Percentiles rank a stretch among this genome's conserved stretches.
Conservation (phyloP, 2,113 vertebrate genomes). For the Alexandromys fortis region DNA sequence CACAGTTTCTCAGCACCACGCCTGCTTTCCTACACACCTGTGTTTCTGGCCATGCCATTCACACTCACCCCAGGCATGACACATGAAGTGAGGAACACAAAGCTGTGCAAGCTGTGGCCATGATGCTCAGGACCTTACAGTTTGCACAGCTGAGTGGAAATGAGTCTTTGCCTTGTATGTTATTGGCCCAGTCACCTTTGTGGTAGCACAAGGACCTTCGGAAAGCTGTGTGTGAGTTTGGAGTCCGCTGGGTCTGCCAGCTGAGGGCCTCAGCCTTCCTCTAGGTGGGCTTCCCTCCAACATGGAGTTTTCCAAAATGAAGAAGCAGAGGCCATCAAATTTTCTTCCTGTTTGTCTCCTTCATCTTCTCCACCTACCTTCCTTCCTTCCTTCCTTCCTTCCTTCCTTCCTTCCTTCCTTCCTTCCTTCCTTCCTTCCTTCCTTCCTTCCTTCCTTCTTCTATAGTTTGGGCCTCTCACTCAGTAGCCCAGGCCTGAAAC, state of each 20-base stretch:
- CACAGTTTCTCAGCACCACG: neutral
- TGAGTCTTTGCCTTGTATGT: neutral
- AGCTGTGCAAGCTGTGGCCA: neutral
- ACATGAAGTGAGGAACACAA: neutral
- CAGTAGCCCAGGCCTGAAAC: neutral
- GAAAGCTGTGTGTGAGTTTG: neutral
- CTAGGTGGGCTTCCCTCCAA: neutral
- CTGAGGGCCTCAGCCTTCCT: neutral
- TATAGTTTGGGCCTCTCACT: neutral
- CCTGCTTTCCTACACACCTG: neutral
- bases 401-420: no score
- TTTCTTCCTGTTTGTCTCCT: neutral
- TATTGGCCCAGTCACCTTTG: neutral
- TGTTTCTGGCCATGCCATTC: neutral
- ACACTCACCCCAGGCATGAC: neutral
- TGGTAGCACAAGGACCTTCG: neutral
- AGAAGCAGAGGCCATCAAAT: neutral
- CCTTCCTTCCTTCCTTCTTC: neutral
- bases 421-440: neutral
- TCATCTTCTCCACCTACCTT: no score
- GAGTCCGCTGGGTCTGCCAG: neutral
- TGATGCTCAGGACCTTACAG: neutral
- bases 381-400: no score
- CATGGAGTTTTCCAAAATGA: neutral
- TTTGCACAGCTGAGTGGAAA: neutral